A percentile compares a stretch with the other conserved stretches of the same genome.
phyloP scores from a whole-genome alignment of 2,888 invertebrate species.

The Drosophila birchii region DNA sequence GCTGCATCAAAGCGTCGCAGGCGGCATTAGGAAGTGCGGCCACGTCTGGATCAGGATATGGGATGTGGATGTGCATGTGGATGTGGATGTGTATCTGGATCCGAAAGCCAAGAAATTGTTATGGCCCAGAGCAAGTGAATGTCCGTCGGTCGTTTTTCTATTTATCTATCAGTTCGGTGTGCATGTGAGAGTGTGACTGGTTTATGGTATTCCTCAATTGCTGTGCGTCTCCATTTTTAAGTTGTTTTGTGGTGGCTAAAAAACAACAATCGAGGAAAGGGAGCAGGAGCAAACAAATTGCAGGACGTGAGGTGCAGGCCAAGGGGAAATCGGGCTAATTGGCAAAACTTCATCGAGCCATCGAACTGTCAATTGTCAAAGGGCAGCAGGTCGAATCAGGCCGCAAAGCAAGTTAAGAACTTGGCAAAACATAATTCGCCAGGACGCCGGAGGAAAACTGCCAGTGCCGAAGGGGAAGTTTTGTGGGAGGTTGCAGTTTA shows the following conservation, averaged over 20 bases:
- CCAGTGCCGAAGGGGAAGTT: conserved; percentile 31
- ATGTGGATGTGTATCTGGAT: conserved; percentile 2
- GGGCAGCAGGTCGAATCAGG: conserved; percentile 43
- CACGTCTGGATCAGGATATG: conserved; percentile 54
- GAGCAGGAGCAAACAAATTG: conserved; percentile 55
- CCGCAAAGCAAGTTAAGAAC: conserved; percentile 59
- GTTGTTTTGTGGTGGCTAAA: conserved; percentile 1
- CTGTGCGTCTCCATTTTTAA: conserved; percentile 8
- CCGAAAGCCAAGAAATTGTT: conserved; percentile 44
- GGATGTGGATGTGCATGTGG: conserved; percentile 16
- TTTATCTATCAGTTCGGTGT: conserved; percentile 37
- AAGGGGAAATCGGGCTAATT: conserved; percentile 53
- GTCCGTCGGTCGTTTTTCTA: conserved; percentile 15
- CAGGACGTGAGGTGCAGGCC: conserved; percentile 39
- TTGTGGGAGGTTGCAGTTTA: conserved; percentile 53
- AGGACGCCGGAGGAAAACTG: conserved; percentile 26
- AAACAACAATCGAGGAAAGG: conserved; percentile 11
- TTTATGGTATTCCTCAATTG: conserved; percentile 16
- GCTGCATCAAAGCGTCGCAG: conserved; percentile 54
- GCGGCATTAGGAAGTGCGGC: conserved; percentile 61
- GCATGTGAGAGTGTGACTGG: conserved; percentile 10
- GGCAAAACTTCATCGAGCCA: conserved; percentile 55
- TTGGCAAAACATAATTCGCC: conserved; percentile 69
- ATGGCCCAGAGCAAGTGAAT: conserved; percentile 40
- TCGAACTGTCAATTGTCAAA: conserved; percentile 73